These are phyloP conservation scores for Zaprionus nigranus DNA, from an alignment of 1,140 invertebrate genomes.

Conservation along the genomic window DNA sequence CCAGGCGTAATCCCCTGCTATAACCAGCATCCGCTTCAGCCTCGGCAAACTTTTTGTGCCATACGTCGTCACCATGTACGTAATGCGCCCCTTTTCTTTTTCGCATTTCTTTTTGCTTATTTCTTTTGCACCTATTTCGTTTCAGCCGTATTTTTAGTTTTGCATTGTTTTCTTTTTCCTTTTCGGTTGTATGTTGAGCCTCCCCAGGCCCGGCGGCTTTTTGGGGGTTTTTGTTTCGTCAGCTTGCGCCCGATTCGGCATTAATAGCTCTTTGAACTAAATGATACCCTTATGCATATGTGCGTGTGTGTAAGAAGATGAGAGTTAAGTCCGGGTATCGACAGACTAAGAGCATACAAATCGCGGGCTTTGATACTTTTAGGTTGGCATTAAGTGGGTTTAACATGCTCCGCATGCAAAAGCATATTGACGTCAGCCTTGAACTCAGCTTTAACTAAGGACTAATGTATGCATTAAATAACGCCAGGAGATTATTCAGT, in stretches of 20 bases:
- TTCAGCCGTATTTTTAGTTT: slow-evolving; percentile 35
- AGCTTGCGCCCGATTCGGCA: slow-evolving; percentile 55
- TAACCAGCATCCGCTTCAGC: slow-evolving; percentile 15
- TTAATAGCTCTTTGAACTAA: slow-evolving; percentile 76
- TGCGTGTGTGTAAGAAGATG: not conserved
- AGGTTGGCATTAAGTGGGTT: slow-evolving; percentile 21
- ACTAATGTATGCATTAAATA: not conserved
- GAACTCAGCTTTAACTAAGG: not conserved
- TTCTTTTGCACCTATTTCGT: slow-evolving; percentile 40
- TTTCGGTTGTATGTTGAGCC: slow-evolving; percentile 30
- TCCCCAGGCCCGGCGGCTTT: slow-evolving; percentile 29
- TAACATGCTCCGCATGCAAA: not conserved
- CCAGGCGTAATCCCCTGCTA: slow-evolving; percentile 63
- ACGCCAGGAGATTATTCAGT: not conserved
- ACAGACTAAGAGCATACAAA: slow-evolving; percentile 2
- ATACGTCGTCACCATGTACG: slow-evolving; percentile 21
- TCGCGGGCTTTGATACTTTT: slow-evolving; percentile 21
- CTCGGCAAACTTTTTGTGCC: slow-evolving; percentile 1
- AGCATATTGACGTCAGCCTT: not conserved
- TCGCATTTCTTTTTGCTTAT: not conserved
- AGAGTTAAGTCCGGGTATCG: slow-evolving; percentile 21
- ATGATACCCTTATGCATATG: slow-evolving; percentile 58
- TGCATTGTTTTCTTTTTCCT: slow-evolving; percentile 44
- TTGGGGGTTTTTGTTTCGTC: slow-evolving; percentile 59
- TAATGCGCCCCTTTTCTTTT: slow-evolving; percentile 22